These are phyloP conservation scores for Muraenolepis orangiensis DNA, from an alignment of 2,797 vertebrate species.

Conservation along the genomic window DNA sequence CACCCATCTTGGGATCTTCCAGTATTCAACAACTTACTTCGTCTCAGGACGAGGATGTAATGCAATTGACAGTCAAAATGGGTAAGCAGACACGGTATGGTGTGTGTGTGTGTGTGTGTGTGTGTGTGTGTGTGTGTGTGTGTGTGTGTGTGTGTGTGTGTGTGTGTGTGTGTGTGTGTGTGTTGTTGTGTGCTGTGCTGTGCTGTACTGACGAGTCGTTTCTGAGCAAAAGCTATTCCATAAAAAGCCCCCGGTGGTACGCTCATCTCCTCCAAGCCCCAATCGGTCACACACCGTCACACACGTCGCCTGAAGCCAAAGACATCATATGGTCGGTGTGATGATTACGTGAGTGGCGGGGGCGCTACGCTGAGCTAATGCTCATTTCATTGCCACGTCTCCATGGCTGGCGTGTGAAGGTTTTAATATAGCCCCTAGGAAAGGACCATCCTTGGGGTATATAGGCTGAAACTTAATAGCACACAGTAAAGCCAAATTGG, in stretches of 20 bases:
- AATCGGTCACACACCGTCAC: neutral
- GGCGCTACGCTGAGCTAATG: constrained; percentile 21
- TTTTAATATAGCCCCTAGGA: constrained; percentile 41
- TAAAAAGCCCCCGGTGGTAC: neutral
- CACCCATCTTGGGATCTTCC: neutral
- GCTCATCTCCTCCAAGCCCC: neutral
- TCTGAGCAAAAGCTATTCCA: neutral
- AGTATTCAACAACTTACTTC: neutral
- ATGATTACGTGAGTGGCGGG: constrained; percentile 18
- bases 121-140: no score
- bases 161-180: no score
- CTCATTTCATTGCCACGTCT: constrained; percentile 23
- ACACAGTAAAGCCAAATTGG: constrained; percentile 17
- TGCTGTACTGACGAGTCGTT: neutral
- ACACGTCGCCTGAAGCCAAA: neutral
- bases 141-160: no score
- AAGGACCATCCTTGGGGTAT: constrained; percentile 10
- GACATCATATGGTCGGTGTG: constrained; percentile 13
- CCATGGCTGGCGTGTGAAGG: constrained; percentile 30
- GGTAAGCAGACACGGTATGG: neutral
- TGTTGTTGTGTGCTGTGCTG: no score
- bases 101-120: no score
- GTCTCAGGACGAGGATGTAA: neutral
- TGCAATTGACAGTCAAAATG: neutral
- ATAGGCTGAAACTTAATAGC: constrained; percentile 20